Base-by-base conservation (phyloP, 2,113 vertebrate species). In the Tinamus guttatus region DNA sequence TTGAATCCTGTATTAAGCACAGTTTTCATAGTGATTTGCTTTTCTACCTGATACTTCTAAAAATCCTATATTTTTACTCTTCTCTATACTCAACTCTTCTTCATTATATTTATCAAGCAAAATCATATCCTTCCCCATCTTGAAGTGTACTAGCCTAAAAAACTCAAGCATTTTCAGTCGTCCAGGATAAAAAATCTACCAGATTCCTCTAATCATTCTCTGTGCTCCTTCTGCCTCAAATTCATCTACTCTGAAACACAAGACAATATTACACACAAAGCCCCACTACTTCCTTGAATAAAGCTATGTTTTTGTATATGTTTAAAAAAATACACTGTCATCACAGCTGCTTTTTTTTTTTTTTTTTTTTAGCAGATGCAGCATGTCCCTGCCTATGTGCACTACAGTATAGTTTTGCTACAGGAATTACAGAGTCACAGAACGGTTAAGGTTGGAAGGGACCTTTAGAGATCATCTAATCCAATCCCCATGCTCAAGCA, bases 1-100 rank as follows among this genome's bases (percentile, higher is more conserved):
- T 8, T 59, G 38, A 75, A 71, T 75, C 13, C 19, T 81, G 6
- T 47, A 45, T 10, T 68, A 52, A 87, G n/a, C 32, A 73, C 27
- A 67, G 81, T 76, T 84, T 51, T 96, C 81, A 81, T 56, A 60
- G 10, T 70, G 65, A 78, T 95, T 89, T 94, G 4, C 30, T 94
- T 89, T 76, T 78, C 41, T 87, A 81, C 38, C 47, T 68, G 75
- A 81, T 75, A 38, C 8, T 18, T 73, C 77, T 92, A 41, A 75
- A 89, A 91, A 68, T 81, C 65, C 9, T 21, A 56, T 36, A 89
- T 75, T 85, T 95, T 81, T 81, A 7, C 13, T 77, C 67, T 95
- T 22, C 64, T 93, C 89, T 91, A 71, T 91, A 68, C 76, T 92
- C 78, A 84, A 6, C 65, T 85, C 24, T 87, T 85, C 41, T 64